Evolutionary conservation across 1,140 invertebrate genomes (phyloP).

Genomic region (Diorhabda carinulata): DNA sequence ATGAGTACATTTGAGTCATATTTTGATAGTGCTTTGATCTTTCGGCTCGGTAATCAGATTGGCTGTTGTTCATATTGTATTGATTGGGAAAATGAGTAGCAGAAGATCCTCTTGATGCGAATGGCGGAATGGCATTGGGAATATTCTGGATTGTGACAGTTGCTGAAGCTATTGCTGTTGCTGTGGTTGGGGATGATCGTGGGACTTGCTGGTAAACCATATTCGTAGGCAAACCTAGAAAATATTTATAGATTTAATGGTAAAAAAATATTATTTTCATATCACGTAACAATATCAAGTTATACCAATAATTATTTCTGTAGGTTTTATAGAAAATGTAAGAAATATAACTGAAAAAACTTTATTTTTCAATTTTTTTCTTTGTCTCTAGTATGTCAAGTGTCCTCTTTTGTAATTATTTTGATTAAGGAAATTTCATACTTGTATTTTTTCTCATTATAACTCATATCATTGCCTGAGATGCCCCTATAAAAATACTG

Average conservation of each 20-base stretch:
- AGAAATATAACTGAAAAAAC: no score
- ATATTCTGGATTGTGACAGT: slow-evolving; percentile 56
- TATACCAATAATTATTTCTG: no score
- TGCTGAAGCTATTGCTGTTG: slow-evolving; percentile 55
- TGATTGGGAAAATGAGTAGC: slow-evolving; percentile 39
- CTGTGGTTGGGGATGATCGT: slow-evolving; percentile 58
- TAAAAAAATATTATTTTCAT: no score
- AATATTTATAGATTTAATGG: not conserved
- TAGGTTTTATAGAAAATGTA: no score
- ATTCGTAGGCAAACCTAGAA: slow-evolving; percentile 34
- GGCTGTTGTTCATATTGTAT: slow-evolving; percentile 42
- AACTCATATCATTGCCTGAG: no score
- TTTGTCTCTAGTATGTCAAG: no score
- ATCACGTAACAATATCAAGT: no score
- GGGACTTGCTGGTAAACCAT: slow-evolving; percentile 56
- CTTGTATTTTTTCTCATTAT: no score
- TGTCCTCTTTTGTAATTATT: no score
- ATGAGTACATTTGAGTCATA: slow-evolving; percentile 44
- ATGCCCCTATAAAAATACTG: no score
- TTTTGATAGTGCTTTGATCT: slow-evolving; percentile 51
- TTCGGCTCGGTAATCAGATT: slow-evolving; percentile 38
- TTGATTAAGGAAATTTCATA: no score
- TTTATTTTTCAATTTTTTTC: no score
- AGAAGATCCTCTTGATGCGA: slow-evolving; percentile 50
- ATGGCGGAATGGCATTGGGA: slow-evolving; percentile 54